Conservation (phyloP, 2,888 invertebrate species). For the Synergus itoensis region DNA sequence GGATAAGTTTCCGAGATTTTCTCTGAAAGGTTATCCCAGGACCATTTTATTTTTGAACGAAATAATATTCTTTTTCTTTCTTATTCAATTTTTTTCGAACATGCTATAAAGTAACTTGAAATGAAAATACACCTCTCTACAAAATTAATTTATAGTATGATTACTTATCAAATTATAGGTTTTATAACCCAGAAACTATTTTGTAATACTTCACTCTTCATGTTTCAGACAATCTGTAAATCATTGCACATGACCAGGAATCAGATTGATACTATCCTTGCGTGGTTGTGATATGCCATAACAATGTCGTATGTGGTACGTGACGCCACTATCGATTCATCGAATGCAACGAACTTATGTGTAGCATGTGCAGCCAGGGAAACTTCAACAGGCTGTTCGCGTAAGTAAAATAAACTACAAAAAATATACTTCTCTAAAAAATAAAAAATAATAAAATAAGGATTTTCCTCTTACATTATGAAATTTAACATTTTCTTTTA, state of each 20-base stretch:
- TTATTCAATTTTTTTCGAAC: not conserved
- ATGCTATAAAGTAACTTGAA: not conserved
- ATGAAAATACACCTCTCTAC: not conserved
- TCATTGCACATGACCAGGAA: not conserved
- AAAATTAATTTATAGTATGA: not conserved
- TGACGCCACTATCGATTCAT: conserved; percentile 5
- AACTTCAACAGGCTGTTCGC: not conserved
- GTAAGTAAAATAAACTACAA: not conserved
- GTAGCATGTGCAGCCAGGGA: not conserved
- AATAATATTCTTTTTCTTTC: not conserved
- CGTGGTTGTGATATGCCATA: conserved; percentile 6
- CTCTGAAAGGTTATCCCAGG: not conserved
- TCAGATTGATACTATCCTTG: conserved; percentile 2
- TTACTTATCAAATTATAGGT: not conserved
- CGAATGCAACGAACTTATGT: not conserved
- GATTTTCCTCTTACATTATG: too few relatives aligned
- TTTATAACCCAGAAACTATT: not conserved
- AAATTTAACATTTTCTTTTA: too few relatives aligned
- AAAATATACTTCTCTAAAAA: not conserved
- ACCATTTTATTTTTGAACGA: not conserved
- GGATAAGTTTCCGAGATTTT: conserved; percentile 13
- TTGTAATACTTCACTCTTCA: not conserved
- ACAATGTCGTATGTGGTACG: conserved; percentile 4
- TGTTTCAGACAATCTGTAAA: not conserved
- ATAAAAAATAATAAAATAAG: too few relatives aligned